Percentiles rank a stretch among this genome's conserved stretches.
phyloP scores from a whole-genome alignment of 2,888 invertebrate genomes.

The Cryptocheilus praepositus region DNA sequence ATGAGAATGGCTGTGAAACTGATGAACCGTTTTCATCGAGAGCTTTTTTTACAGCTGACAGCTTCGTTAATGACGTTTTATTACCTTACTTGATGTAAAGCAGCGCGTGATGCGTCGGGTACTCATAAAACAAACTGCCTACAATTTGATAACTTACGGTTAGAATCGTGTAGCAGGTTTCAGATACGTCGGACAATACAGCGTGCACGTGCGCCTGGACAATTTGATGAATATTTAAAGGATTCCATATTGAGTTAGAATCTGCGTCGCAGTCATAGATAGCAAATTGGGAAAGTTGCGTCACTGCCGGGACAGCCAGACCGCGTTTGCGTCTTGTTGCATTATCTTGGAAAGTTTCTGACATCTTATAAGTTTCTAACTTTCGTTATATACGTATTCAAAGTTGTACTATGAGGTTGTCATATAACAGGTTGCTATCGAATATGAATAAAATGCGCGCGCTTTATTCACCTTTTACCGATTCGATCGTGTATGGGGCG shows the following conservation, averaged over 20 bases:
- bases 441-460: conserved; percentile 42
- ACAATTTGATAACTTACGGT: no score
- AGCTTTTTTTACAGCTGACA: background rate
- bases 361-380: conserved; percentile 66
- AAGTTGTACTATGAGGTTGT: conserved; percentile 41
- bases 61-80: background rate
- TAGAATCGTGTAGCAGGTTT: background rate
- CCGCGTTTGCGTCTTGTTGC: conserved; percentile 60
- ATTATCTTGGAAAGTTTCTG: conserved; percentile 66
- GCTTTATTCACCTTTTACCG: conserved; percentile 36
- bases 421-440: conserved; percentile 32
- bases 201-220: conserved; percentile 20
- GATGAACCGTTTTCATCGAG: no score
- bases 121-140: no score
- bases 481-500: conserved; percentile 20
- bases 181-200: background rate
- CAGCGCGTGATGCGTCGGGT: no score
- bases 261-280: conserved; percentile 57
- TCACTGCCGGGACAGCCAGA: conserved; percentile 41
- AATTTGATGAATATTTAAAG: conserved; percentile 64
- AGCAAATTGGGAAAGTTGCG: conserved; percentile 66
- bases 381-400: conserved; percentile 61
- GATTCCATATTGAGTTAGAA: conserved; percentile 54
- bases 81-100: no score
- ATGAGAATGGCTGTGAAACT: no score